A percentile compares a stretch with the other conserved stretches of the same genome.
phyloP scores from a whole-genome alignment of 2,797 vertebrate genomes.

The Cossypha heuglini region DNA sequence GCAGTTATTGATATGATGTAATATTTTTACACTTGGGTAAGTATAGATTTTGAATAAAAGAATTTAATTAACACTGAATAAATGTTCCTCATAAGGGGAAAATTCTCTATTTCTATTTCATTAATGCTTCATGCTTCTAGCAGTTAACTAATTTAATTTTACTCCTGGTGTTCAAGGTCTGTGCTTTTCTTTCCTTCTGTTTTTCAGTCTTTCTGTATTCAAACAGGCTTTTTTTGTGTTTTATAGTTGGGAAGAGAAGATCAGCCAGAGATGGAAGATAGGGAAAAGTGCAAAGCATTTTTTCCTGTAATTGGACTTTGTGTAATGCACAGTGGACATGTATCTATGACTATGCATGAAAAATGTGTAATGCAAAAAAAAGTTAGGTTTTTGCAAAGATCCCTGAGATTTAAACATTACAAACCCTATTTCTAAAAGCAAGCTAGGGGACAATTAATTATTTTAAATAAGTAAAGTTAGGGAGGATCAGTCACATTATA shows the following conservation, averaged over 20 bases:
- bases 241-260: neutral
- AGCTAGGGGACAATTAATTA: neutral
- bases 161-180: constrained; percentile 16
- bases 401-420: neutral
- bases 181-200: neutral
- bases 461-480: neutral
- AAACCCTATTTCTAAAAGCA: neutral
- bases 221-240: neutral
- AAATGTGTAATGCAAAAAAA: neutral
- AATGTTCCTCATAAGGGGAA: constrained; percentile 29
- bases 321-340: neutral
- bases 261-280: neutral
- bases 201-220: neutral
- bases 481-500: neutral
- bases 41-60: constrained; percentile 62
- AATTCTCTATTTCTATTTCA: constrained; percentile 30
- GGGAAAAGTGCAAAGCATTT: neutral
- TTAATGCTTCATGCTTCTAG: constrained; percentile 56
- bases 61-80: constrained; percentile 63
- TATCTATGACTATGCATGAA: neutral
- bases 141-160: constrained; percentile 58
- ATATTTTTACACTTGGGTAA: constrained; percentile 48
- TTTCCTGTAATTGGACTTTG: neutral
- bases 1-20: constrained; percentile 31
- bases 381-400: neutral